Evolutionary conservation across 2,113 vertebrate genomes (phyloP), one percentile per base, ranked within the genome.

Genomic region (Dromas ardeola): DNA sequence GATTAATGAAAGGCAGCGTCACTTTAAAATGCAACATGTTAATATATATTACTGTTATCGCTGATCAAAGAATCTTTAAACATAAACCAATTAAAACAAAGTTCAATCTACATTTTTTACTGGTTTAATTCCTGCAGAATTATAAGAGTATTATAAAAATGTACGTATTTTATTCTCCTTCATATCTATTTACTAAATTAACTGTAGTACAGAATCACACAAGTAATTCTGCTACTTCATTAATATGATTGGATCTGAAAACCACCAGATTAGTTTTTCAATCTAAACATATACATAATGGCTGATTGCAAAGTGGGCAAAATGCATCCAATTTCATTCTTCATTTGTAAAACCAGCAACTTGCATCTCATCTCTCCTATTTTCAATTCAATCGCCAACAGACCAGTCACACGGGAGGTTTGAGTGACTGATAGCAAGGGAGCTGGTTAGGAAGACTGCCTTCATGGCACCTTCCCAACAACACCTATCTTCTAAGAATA

Each of bases 21-120:
- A 98, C 97, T 98, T 98, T 98, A 98, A 98, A 98, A 98, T 98
- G 98, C 98, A 98, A 98, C 98, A 98, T 98, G 98, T 98, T 98
- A 98, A 98, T 98, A 98, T 98, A 98, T 98, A 98, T 98, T 98
- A 98, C 98, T 97, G 98, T 98, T 98, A 98, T 98, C 88, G 7
- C 98, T 98, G 98, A 98, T 98, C 98, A 98, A 98, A 98, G 98
- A 98, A 98, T 98, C 97, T 98, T 98, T 98, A 98, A 98, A 98
- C 97, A 97, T 98, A 98, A 98, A 98, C 98, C 97, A 98, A 98
- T 98, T 98, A 98, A 97, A 98, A 97, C 92, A 98, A 98, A 98
- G 98, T 97, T 98, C 96, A 98, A 97, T 97, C 98, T 98, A 98
- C 97, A 97, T 97, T 98, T 98, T 98, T 98, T 98, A 97, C 97